Conservation (phyloP, 2,797 vertebrate genomes). For the Pelobates cultripes region DNA sequence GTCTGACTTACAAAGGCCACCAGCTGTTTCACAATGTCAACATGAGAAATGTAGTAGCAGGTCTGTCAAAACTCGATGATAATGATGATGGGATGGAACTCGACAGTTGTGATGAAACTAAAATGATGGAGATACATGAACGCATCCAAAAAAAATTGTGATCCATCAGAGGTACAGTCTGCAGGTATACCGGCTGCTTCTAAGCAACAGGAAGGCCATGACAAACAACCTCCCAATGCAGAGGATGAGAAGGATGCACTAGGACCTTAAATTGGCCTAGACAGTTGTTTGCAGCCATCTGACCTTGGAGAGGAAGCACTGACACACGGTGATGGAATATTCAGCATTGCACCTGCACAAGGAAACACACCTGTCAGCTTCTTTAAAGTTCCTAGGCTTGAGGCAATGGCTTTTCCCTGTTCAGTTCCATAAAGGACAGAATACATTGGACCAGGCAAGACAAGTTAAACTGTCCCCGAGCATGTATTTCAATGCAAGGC, state of each 20-base stretch:
- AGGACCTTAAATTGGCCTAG: conserved; percentile 1
- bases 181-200: not conserved
- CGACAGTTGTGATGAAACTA: conserved; percentile 10
- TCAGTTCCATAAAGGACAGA: conserved; percentile 53
- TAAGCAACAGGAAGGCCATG: conserved; percentile 9
- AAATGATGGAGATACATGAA: conserved; percentile 1
- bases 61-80: conserved; percentile 11
- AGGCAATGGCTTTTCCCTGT: conserved; percentile 23
- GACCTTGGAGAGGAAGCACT: conserved; percentile 6
- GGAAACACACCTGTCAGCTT: conserved; percentile 54
- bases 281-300: conserved; percentile 13
- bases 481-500: conserved; percentile 18
- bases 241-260: conserved; percentile 10
- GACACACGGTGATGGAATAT: conserved; percentile 2
- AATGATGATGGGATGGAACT: conserved; percentile 11
- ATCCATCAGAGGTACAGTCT: too few relatives aligned
- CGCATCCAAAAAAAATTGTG: too few relatives aligned
- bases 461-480: not conserved
- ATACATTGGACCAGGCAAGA: conserved; percentile 40
- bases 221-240: conserved; percentile 1
- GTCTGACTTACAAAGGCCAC: not conserved
- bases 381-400: conserved; percentile 28
- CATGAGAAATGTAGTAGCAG: conserved; percentile 4
- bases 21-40: conserved; percentile 7
- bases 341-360: conserved; percentile 14